Percentiles rank a stretch among this genome's conserved stretches.
Evolutionary conservation across 2,888 invertebrate genomes (phyloP).

Genomic region (Ametastegia equiseti): DNA sequence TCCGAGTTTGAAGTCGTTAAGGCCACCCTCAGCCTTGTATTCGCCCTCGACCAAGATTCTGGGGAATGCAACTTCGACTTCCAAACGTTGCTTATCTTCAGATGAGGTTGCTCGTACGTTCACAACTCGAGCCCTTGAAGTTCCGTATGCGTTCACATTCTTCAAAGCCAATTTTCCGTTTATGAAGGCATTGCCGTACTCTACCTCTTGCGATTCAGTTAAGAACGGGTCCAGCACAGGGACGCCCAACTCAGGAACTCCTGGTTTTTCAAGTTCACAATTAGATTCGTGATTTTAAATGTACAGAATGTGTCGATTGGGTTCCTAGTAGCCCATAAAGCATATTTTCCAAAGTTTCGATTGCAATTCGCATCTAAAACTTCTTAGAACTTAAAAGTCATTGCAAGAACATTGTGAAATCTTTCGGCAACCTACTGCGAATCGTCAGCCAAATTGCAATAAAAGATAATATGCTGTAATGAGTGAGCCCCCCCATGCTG

Average conservation of each 20-base stretch:
- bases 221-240: conserved; percentile 78
- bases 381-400: no score
- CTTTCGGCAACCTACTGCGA: no score
- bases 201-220: conserved; percentile 75
- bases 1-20: conserved; percentile 80
- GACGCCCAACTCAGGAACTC: conserved; percentile 78
- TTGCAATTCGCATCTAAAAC: no score
- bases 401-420: no score
- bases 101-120: conserved; percentile 80
- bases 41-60: conserved; percentile 78
- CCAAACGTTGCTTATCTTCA: conserved; percentile 79
- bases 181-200: conserved; percentile 73
- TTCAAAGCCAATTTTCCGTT: conserved; percentile 77
- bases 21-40: conserved; percentile 81
- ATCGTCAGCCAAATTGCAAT: no score
- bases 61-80: conserved; percentile 80
- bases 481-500: no score
- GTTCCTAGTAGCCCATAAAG: no score
- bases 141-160: conserved; percentile 79
- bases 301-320: no score
- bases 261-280: conserved; percentile 60
- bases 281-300: no score
- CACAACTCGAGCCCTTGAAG: conserved; percentile 78
- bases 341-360: no score
- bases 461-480: no score